Base-by-base conservation (phyloP, 2,113 vertebrate genomes). In the Noctilio leporinus region DNA sequence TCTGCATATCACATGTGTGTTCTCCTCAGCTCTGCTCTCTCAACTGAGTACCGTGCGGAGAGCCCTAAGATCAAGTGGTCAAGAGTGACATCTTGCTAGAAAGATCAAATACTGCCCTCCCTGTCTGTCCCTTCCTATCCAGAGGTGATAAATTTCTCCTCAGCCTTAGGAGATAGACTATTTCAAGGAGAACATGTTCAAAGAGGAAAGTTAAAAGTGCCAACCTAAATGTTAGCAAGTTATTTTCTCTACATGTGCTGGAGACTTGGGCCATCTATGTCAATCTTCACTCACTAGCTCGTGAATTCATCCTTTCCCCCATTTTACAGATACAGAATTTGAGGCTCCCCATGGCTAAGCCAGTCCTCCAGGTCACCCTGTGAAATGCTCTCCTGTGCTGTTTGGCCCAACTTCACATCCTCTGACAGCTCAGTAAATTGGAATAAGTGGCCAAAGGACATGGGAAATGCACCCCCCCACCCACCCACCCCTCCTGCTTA, bases 1-100 rank as follows among this genome's bases (percentile, higher is more conserved):
- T 20, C 4, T 51, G 0, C 8, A 0, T 20, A 5, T 20, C n/a
- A 38, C 1, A 0, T 10, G 2, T 19, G 8, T 38, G 26, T 72
- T 33, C 84, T 65, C 64, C 47, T 62, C 33, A 49, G 1, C 16
- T 49, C 35, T 35, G 1, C 38, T 35, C 28, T 64, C n/a, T 2
- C 4, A 14, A 57, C 47, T 43, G 16, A 72, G n/a, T 40, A 1
- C 10, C 40, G 11, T 22, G 53, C 12, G 45, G 40, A 80, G 28
- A 47, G 35, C 11, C 17, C 53, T 92, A 10, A 35, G 10, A 17
- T 49, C 78, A 59, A 73, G 26, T 4, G 17, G 38, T 78, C 38
- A 78, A 65, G 88, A 20, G 19, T 35, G 57, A 3, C 2, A 22
- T 84, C 64, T 49, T 51, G 3, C 55, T 26, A 20, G 70, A 49